These are phyloP conservation scores for Muscina levida DNA, from an alignment of 2,888 invertebrate species.

Conservation along the genomic window DNA sequence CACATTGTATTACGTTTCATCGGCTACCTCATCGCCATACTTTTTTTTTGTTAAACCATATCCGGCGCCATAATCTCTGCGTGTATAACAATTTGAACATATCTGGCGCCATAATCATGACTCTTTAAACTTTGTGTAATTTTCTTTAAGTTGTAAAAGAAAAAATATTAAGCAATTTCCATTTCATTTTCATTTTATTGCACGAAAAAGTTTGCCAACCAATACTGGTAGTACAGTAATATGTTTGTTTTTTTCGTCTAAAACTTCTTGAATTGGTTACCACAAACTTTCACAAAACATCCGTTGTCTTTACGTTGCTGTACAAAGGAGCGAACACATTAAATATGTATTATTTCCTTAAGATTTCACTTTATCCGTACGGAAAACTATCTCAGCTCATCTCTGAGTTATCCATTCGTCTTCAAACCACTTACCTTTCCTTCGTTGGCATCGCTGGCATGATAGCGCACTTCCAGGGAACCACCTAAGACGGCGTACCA, in stretches of 20 bases:
- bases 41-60: too few species aligned
- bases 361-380: constrained; percentile 2
- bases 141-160: too few species aligned
- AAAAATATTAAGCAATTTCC: constrained; percentile 9
- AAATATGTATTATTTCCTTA: constrained; percentile 58
- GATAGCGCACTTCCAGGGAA: constrained; percentile 85
- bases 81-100: constrained; percentile 4
- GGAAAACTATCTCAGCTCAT: constrained; percentile 35
- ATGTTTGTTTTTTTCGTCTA: too few species aligned
- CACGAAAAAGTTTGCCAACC: constrained; percentile 14
- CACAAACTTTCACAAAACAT: constrained; percentile 8
- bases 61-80: constrained; percentile 16
- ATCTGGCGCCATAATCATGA: constrained; percentile 21
- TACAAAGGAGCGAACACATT: constrained; percentile 25
- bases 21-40: too few species aligned
- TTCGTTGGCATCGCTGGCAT: constrained; percentile 81
- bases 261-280: not conserved
- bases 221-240: too few species aligned
- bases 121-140: not conserved
- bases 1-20: too few species aligned
- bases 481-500: constrained; percentile 90
- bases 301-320: not conserved
- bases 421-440: constrained; percentile 82
- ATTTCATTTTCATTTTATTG: constrained; percentile 9
- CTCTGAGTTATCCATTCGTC: constrained; percentile 20